These are phyloP conservation scores for Chaetoderma sp. DNA, from an alignment of 2,888 invertebrate genomes.

Conservation along the genomic window DNA sequence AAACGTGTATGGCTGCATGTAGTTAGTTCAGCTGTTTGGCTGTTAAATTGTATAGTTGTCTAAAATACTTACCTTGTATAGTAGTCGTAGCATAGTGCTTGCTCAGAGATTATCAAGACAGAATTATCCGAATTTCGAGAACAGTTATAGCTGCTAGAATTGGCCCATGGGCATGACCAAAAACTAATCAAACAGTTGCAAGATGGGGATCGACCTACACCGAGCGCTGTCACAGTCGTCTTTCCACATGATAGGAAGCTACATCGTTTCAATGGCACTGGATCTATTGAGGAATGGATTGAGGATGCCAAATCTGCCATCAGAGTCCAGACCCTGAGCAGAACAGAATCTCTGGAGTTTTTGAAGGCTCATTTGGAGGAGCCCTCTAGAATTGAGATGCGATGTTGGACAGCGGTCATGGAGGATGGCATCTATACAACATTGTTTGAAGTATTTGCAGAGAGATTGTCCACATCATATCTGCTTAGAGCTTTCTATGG, in stretches of 20 bases:
- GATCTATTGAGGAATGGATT: not conserved
- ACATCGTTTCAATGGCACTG: not conserved
- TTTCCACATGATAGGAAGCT: not conserved
- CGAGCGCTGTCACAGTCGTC: too few species aligned
- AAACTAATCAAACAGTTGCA: too few species aligned
- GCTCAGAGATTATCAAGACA: too few species aligned
- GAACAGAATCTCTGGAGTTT: not conserved
- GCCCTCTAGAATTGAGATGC: not conserved
- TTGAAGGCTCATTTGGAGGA: not conserved
- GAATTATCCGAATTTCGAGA: too few species aligned
- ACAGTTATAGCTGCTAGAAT: too few species aligned
- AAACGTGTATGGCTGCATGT: too few species aligned
- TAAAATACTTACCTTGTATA: too few species aligned
- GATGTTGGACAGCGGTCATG: not conserved
- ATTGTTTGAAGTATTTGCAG: not conserved
- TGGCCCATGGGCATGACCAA: too few species aligned
- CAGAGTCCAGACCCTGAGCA: not conserved
- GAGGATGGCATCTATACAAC: not conserved
- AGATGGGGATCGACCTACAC: too few species aligned
- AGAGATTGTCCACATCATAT: not conserved
- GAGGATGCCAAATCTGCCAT: not conserved
- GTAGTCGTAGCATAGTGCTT: too few species aligned
- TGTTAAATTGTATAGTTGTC: too few species aligned
- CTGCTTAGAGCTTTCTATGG: not conserved
- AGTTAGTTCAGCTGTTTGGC: too few species aligned